phyloP scores from a whole-genome alignment of 2,113 vertebrate species.

The Laticauda colubrina region DNA sequence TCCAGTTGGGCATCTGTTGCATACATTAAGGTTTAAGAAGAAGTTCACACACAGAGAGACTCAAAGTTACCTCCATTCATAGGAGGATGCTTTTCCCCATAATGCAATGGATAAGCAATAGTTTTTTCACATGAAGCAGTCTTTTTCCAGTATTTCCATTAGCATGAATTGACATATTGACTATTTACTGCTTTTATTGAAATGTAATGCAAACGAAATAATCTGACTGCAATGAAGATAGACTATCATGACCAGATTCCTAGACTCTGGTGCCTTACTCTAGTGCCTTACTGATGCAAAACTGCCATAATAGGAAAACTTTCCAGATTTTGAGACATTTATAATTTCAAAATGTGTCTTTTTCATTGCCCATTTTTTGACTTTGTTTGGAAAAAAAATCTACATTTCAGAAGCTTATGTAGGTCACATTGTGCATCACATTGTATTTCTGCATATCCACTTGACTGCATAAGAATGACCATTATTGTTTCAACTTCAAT shows the following conservation, averaged over 20 bases:
- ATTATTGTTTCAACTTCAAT: neutral
- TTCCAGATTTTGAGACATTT: neutral
- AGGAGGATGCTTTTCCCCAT: neutral
- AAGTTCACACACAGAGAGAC: neutral
- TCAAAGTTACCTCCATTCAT: neutral
- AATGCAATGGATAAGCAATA: neutral
- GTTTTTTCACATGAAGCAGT: neutral
- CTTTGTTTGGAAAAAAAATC: neutral
- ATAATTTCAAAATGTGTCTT: neutral
- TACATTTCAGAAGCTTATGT: neutral
- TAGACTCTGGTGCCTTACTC: neutral
- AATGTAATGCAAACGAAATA: neutral
- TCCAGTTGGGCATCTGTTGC: conserved; percentile 20
- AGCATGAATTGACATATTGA: neutral
- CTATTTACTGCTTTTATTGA: neutral
- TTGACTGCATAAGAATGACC: neutral
- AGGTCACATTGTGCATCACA: neutral
- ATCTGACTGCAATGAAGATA: neutral
- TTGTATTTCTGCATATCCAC: neutral
- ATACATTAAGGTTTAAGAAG: neutral
- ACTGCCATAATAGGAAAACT: neutral
- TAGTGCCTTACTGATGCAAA: too few species aligned
- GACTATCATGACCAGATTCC: neutral
- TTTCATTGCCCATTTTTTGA: neutral
- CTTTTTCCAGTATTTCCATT: neutral